Evolutionary conservation across 2,888 invertebrate species (phyloP).

Genomic region (Suillia variegata): DNA sequence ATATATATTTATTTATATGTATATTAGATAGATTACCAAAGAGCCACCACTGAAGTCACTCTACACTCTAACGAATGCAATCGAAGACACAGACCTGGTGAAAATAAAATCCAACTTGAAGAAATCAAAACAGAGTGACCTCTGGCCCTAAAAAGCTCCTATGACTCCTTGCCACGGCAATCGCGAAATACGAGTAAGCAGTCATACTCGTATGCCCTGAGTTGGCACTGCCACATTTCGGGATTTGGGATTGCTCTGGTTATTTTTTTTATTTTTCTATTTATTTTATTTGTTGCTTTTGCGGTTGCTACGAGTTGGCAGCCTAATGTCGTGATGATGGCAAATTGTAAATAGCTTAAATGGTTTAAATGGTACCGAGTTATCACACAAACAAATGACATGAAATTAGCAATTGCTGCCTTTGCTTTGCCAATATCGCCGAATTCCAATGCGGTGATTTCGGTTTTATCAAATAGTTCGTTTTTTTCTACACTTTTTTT

Average conservation of each 20-base stretch:
- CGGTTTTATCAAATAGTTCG: too few species aligned
- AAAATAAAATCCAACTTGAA: not conserved
- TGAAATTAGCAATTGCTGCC: constrained; percentile 55
- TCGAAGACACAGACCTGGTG: too few species aligned
- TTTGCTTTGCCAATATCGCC: not conserved
- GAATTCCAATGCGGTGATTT: constrained; percentile 29
- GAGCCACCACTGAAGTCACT: too few species aligned
- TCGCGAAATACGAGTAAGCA: not conserved
- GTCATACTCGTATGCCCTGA: not conserved
- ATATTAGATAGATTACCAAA: too few species aligned
- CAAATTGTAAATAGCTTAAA: constrained; percentile 62
- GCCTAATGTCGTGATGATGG: constrained; percentile 60
- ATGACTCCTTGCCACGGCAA: not conserved
- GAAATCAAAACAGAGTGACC: not conserved
- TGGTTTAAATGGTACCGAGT: constrained; percentile 57
- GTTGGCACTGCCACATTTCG: not conserved
- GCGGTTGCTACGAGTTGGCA: constrained; percentile 6
- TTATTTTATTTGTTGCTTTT: too few species aligned
- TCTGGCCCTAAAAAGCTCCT: not conserved
- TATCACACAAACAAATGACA: constrained; percentile 60
- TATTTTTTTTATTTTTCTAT: not conserved
- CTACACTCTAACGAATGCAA: too few species aligned
- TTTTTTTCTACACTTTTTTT: constrained; percentile 33
- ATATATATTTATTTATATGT: too few species aligned
- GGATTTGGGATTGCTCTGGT: not conserved